Conservation (phyloP, 2,113 vertebrate genomes). For the Lepus americanus region DNA sequence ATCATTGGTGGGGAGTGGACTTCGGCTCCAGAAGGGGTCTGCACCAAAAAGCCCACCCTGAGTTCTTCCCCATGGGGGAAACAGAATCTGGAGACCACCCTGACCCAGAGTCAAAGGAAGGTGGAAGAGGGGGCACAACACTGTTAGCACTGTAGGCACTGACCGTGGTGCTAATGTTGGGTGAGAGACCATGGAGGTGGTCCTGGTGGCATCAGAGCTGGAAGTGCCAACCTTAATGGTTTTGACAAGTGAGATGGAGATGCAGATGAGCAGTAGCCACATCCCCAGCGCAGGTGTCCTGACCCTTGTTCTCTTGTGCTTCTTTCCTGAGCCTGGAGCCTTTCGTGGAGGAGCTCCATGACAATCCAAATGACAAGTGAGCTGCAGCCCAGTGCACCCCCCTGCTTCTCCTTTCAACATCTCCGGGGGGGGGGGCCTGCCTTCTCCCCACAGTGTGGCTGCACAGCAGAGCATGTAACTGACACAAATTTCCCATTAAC, state of each 20-base stretch:
- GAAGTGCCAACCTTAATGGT: neutral
- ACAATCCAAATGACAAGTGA: neutral
- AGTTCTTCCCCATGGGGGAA: neutral
- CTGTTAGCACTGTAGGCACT: neutral
- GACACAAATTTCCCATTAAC: neutral
- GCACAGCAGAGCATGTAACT: neutral
- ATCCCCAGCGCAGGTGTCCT: rapidly evolving
- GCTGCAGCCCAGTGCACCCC: neutral
- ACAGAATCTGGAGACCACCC: neutral
- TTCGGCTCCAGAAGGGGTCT: neutral
- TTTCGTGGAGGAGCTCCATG: neutral
- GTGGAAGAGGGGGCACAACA: neutral
- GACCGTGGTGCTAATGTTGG: neutral
- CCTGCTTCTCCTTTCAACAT: neutral
- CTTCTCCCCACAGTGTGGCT: neutral
- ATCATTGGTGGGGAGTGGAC: too few relatives aligned
- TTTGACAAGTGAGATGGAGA: neutral
- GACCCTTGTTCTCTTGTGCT: neutral
- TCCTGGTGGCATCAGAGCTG: neutral
- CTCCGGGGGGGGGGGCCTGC: neutral
- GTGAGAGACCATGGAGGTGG: rapidly evolving
- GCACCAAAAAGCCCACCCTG: neutral
- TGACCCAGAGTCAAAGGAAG: neutral
- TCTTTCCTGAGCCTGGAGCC: neutral
- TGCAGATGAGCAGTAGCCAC: neutral